phyloP scores from a whole-genome alignment of 2,797 vertebrate species.

The Brotula barbata region DNA sequence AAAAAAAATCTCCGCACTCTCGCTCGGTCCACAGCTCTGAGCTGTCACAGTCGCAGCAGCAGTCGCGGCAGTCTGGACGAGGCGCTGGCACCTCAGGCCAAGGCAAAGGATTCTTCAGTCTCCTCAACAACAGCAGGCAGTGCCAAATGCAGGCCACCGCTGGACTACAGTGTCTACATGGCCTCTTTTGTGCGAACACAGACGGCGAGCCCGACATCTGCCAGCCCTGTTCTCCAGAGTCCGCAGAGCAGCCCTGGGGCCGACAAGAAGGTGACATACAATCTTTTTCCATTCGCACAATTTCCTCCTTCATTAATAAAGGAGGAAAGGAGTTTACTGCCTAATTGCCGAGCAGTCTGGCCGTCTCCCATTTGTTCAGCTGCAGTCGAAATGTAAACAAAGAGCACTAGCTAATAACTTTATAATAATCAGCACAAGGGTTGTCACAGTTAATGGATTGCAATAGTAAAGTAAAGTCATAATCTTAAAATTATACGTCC shows the following conservation, averaged over 20 bases:
- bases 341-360: neutral
- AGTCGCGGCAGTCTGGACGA: constrained; percentile 91
- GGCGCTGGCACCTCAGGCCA: constrained; percentile 75
- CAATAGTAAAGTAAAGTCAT: too few species aligned
- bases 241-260: constrained; percentile 89
- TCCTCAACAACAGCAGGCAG: constrained; percentile 55
- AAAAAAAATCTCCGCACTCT: neutral
- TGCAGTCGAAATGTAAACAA: neutral
- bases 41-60: constrained; percentile 87
- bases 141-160: constrained; percentile 79
- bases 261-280: constrained; percentile 86
- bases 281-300: neutral
- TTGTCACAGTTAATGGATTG: too few species aligned
- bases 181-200: constrained; percentile 84
- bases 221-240: constrained; percentile 81
- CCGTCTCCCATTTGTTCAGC: neutral
- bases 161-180: constrained; percentile 93
- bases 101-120: constrained; percentile 80
- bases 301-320: neutral
- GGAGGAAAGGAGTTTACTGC: too few species aligned
- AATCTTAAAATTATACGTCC: too few species aligned
- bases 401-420: neutral
- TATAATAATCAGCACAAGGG: too few species aligned
- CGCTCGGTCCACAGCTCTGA: constrained; percentile 71
- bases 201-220: constrained; percentile 69